These are phyloP conservation scores for Bradypus variegatus DNA, from an alignment of 2,797 vertebrate genomes.

Conservation along the genomic window DNA sequence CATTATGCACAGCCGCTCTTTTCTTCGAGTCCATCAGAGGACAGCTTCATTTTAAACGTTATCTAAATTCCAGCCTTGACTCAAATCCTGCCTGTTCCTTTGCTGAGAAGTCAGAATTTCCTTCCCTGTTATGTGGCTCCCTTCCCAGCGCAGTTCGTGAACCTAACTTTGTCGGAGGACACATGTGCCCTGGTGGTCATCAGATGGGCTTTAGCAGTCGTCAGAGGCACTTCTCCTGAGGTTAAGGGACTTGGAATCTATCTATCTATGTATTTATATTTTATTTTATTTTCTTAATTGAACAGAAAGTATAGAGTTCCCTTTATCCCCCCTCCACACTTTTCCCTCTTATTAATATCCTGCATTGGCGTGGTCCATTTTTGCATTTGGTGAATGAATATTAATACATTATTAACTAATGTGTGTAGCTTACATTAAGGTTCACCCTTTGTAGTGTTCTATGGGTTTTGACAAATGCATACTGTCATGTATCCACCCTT, in stretches of 20 bases:
- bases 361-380: too few species aligned
- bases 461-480: too few species aligned
- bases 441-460: too few species aligned
- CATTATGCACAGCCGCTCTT: background rate
- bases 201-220: background rate
- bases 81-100: background rate
- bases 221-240: background rate
- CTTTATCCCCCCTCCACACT: too few species aligned
- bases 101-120: background rate
- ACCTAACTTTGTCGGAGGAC: background rate
- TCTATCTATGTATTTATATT: too few species aligned
- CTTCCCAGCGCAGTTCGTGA: background rate
- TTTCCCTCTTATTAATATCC: too few species aligned
- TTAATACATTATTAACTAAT: too few species aligned
- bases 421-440: too few species aligned
- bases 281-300: too few species aligned
- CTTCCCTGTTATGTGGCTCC: background rate
- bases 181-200: background rate
- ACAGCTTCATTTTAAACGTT: background rate
- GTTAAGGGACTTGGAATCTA: background rate
- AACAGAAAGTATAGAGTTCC: too few species aligned
- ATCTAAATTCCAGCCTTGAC: background rate
- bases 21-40: background rate
- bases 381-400: too few species aligned
- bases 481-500: too few species aligned